These are phyloP conservation scores for Latrodectus geometricus DNA, from an alignment of 1,140 invertebrate genomes.

Conservation along the genomic window DNA sequence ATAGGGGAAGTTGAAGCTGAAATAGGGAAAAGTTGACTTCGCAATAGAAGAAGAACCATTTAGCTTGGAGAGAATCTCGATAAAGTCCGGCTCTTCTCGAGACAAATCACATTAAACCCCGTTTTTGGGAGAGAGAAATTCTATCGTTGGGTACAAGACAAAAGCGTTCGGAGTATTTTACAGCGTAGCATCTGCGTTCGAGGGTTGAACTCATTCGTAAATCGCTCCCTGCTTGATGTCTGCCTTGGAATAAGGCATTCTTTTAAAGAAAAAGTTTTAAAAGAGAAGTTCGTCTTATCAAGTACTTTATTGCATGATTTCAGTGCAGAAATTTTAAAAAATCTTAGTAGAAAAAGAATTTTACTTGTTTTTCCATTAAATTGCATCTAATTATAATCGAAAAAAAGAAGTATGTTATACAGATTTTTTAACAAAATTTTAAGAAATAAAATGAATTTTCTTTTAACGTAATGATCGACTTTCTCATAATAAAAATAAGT, in stretches of 20 bases:
- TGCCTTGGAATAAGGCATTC: neutral
- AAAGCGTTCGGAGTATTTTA: neutral
- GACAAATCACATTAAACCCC: constrained; percentile 45
- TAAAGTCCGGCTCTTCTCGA: constrained; percentile 37
- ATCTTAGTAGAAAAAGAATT: too few species aligned
- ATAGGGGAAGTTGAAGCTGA: constrained; percentile 28
- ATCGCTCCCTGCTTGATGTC: neutral
- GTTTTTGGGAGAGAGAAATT: neutral
- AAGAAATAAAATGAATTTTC: too few species aligned
- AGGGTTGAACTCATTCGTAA: neutral
- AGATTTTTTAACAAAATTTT: too few species aligned
- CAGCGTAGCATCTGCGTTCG: neutral
- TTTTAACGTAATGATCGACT: too few species aligned
- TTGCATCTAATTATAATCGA: too few species aligned
- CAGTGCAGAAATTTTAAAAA: too few species aligned
- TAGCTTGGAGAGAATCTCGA: constrained; percentile 10
- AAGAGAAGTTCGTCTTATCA: too few species aligned
- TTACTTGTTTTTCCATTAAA: too few species aligned
- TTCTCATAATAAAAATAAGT: too few species aligned
- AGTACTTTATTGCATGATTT: too few species aligned
- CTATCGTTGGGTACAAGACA: neutral
- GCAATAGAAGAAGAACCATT: constrained; percentile 37
- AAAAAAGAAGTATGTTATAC: too few species aligned
- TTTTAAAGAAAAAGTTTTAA: too few species aligned
- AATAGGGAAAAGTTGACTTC: constrained; percentile 9